These are phyloP conservation scores for Cyprinodon tularosa DNA, from an alignment of 2,113 vertebrate genomes.

Conservation along the genomic window DNA sequence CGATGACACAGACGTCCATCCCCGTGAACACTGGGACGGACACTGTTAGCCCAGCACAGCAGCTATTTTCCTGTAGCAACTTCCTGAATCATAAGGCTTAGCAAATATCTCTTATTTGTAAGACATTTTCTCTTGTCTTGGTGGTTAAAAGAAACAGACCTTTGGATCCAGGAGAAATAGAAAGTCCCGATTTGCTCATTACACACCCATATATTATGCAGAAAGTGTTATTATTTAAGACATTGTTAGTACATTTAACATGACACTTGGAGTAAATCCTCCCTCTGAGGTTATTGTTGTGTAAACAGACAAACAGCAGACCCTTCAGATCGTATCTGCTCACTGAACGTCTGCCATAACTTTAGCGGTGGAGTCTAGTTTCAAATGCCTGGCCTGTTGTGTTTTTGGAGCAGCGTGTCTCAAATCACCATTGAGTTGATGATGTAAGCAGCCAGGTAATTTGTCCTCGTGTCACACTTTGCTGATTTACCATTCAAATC, in stretches of 20 bases:
- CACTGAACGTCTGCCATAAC: constrained; percentile 25
- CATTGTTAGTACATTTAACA: neutral
- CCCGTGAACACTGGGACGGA: too few relatives aligned
- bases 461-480: constrained; percentile 30
- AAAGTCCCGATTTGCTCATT: neutral
- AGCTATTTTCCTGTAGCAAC: too few relatives aligned
- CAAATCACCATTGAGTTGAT: constrained; percentile 38
- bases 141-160: neutral
- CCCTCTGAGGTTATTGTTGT: constrained; percentile 37
- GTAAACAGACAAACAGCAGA: constrained; percentile 38
- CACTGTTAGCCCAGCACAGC: too few relatives aligned
- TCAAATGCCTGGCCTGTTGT: constrained; percentile 33
- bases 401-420: constrained; percentile 19
- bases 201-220: neutral
- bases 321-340: constrained; percentile 52
- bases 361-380: constrained; percentile 50
- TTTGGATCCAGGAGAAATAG: neutral
- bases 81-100: neutral
- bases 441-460: constrained; percentile 19
- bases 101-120: neutral
- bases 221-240: too few relatives aligned
- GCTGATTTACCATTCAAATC: constrained; percentile 29
- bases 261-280: constrained; percentile 19
- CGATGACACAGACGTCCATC: too few relatives aligned
- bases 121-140: neutral